phyloP scores from a whole-genome alignment of 2,888 invertebrate species.

The Ferdinandea cuprea region DNA sequence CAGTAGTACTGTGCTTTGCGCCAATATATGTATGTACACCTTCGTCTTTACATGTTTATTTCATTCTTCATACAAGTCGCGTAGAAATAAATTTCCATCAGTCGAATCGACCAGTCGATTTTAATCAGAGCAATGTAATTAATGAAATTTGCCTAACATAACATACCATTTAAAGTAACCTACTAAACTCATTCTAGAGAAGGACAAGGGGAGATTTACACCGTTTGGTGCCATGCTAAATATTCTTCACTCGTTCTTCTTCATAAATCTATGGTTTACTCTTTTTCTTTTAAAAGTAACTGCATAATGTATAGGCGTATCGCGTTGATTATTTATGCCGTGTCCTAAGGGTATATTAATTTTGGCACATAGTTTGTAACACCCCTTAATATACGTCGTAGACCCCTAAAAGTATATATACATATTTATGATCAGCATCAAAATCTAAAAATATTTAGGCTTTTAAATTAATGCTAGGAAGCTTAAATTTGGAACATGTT shows the following conservation, averaged over 20 bases:
- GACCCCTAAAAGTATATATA: too few relatives aligned
- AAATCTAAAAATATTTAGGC: too few relatives aligned
- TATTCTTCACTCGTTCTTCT: neutral
- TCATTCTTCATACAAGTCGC: constrained; percentile 59
- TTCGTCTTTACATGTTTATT: constrained; percentile 61
- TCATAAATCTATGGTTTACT: neutral
- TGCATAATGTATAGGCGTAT: too few relatives aligned
- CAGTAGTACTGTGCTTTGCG: constrained; percentile 52
- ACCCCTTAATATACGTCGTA: too few relatives aligned
- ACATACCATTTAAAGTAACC: constrained; percentile 54
- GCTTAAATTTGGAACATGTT: too few relatives aligned
- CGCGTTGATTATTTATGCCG: too few relatives aligned
- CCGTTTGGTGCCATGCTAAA: neutral
- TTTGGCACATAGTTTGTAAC: too few relatives aligned
- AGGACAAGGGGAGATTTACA: constrained; percentile 18
- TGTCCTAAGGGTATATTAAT: too few relatives aligned
- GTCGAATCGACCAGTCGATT: constrained; percentile 28
- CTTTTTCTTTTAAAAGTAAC: neutral
- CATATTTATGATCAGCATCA: too few relatives aligned
- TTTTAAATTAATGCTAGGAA: too few relatives aligned
- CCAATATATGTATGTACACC: constrained; percentile 67
- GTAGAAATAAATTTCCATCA: constrained; percentile 50
- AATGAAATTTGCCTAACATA: constrained; percentile 51
- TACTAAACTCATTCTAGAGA: constrained; percentile 56
- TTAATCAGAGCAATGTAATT: constrained; percentile 43